Conservation (phyloP, 2,113 vertebrate genomes). For the Thinocorus orbignyianus region DNA sequence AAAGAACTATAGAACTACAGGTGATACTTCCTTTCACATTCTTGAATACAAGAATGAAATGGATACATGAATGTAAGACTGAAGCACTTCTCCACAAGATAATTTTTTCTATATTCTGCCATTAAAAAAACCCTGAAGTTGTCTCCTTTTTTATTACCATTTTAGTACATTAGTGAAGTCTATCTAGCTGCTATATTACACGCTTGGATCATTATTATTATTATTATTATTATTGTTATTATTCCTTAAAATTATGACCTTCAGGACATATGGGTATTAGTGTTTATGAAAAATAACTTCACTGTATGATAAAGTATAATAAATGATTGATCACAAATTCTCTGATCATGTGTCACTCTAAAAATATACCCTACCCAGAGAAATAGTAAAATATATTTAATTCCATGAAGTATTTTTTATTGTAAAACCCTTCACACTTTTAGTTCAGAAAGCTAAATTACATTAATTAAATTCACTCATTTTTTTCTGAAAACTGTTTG, state of each 20-base stretch:
- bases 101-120: background rate
- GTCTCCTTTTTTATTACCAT: background rate
- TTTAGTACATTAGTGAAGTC: background rate
- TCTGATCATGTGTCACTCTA: background rate
- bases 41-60: background rate
- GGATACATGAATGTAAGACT: background rate
- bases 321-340: background rate
- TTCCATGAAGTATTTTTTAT: background rate
- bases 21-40: background rate
- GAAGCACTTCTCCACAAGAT: background rate
- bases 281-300: background rate
- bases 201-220: background rate
- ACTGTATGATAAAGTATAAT: background rate
- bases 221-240: background rate
- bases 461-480: background rate
- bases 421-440: background rate
- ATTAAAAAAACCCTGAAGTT: background rate
- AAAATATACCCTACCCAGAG: background rate
- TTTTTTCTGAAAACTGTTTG: background rate
- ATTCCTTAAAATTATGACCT: background rate
- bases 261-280: background rate
- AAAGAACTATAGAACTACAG: background rate
- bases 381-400: background rate
- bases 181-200: background rate
- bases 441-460: background rate